These are phyloP conservation scores for Melanerpes formicivorus DNA, from an alignment of 2,113 vertebrate species.

Conservation along the genomic window DNA sequence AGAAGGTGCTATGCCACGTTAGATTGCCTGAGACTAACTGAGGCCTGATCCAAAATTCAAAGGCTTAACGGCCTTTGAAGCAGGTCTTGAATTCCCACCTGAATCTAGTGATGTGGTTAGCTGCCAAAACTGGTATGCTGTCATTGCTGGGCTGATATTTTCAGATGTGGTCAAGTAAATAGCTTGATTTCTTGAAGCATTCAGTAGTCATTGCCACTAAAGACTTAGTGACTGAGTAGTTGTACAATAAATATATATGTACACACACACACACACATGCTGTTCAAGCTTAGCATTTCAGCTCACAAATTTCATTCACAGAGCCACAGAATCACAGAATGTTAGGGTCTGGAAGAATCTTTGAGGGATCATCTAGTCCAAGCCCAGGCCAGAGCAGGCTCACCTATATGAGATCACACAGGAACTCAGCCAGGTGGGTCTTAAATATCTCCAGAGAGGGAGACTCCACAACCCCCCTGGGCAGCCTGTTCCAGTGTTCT, in stretches of 20 bases:
- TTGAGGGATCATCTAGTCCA: too few species aligned
- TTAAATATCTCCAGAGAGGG: too few species aligned
- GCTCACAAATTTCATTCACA: background rate
- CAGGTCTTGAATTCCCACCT: background rate
- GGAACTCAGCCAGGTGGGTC: too few species aligned
- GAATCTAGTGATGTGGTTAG: conserved; percentile 10
- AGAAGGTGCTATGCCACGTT: background rate
- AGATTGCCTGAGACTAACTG: background rate
- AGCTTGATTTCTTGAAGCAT: background rate
- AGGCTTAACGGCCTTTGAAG: background rate
- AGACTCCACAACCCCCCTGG: too few species aligned
- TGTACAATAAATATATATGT: background rate
- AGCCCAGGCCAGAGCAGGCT: too few species aligned
- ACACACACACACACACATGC: background rate
- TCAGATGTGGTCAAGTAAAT: background rate
- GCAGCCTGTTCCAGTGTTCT: too few species aligned
- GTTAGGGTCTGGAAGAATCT: too few species aligned
- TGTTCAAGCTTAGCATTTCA: background rate
- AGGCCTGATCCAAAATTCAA: conserved; percentile 17
- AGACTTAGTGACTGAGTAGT: background rate
- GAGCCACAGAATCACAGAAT: too few species aligned
- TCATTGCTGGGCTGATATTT: background rate
- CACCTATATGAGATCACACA: too few species aligned
- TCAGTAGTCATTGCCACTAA: background rate
- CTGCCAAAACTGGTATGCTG: background rate